Percentiles rank a stretch among this genome's conserved stretches.
phyloP scores from a whole-genome alignment of 2,888 invertebrate genomes.

The Erebia epiphron region DNA sequence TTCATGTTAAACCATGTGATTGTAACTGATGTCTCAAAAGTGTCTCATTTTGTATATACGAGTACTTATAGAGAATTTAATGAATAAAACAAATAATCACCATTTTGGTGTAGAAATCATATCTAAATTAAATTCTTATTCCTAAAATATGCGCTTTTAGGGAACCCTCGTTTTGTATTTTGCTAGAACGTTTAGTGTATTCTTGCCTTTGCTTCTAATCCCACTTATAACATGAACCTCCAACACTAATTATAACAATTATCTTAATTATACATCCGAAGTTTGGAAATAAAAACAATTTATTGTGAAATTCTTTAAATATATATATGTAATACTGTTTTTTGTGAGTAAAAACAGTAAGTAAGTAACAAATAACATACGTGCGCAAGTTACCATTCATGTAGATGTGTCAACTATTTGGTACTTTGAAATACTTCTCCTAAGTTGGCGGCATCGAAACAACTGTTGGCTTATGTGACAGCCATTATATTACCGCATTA shows the following conservation, averaged over 20 bases:
- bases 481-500: too few relatives aligned
- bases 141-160: background rate
- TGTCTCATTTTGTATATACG: slow-evolving; percentile 2
- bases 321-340: too few relatives aligned
- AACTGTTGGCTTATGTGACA: too few relatives aligned
- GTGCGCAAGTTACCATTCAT: too few relatives aligned
- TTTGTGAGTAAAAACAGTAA: too few relatives aligned
- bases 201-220: too few relatives aligned
- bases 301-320: too few relatives aligned
- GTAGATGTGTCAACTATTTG: too few relatives aligned
- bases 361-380: too few relatives aligned
- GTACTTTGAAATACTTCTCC: too few relatives aligned
- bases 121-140: background rate
- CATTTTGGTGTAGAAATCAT: slow-evolving; percentile 4
- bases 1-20: background rate
- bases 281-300: background rate
- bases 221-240: background rate
- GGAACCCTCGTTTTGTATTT: background rate
- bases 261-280: background rate
- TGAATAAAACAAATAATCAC: background rate
- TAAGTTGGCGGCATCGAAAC: too few relatives aligned
- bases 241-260: background rate
- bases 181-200: background rate
- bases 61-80: slow-evolving; percentile 7
- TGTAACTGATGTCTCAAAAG: slow-evolving; percentile 5